Base-by-base conservation (phyloP, 1,140 invertebrate species). In the Drosophila pandora region DNA sequence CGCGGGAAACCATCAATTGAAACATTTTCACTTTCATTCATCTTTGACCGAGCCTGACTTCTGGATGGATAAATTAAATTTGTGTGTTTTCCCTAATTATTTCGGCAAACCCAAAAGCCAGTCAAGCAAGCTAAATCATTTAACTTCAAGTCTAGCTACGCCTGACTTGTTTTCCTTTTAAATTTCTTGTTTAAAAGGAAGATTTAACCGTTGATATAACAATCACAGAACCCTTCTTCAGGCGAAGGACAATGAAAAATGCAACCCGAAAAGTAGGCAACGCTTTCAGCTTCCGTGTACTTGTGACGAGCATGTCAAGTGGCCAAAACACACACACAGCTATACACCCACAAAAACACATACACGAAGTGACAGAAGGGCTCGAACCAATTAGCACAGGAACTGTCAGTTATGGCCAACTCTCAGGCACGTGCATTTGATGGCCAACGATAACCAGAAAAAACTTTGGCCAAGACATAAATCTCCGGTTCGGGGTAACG, bases 401-500 rank as follows among this genome's bases (percentile, higher is more conserved):
- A 52, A 62, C 78, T 88, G 82, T 76, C 78, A 79, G 65, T 55
- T 75, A 54, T 61, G 74, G 50, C 53, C 52, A 61, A 71, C 43
- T 59, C 55, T 48, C 49, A 49, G 72, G 83, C 82, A 88, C 82
- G 75, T 87, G 82, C 70, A 62, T 49, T 78, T 87, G 83, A 87
- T 88, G 70, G 71, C 60, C 80, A 67, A 75, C 68, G 59, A 65
- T 83, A 59, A 39, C 49, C 8, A 32, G 56, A 78, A 75, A 55
- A 73, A 50, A 34, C 55, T 58, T 68, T 34, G 9, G 48, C 50
- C 48, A 48, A 87, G 73, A 68, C 73, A 87, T 87, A 88, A 87
- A 87, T 87, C 82, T 87, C 64, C 45, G 52, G 62, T 73, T 75
- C 10, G 50, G 43, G 62, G 23, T 21, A 32, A 13, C 7, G 1